phyloP scores from a whole-genome alignment of 2,888 invertebrate genomes.

The Enoplolaimus lenunculus region DNA sequence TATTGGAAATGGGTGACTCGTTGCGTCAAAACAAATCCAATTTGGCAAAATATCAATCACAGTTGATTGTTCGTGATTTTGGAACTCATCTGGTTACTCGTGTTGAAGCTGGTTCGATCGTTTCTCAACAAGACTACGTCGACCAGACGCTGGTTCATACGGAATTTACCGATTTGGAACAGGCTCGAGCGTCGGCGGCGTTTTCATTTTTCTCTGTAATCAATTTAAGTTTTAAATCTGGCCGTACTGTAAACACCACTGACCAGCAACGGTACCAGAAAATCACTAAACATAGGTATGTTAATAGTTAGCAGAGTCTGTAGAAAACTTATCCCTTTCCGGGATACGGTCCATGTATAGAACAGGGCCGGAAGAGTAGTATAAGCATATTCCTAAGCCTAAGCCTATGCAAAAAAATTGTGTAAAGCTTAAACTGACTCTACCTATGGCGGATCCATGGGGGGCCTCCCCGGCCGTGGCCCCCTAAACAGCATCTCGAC shows the following conservation, averaged over 20 bases:
- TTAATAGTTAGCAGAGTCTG: too few relatives aligned
- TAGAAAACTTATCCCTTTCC: too few relatives aligned
- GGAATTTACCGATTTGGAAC: not conserved
- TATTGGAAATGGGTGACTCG: not conserved
- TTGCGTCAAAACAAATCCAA: not conserved
- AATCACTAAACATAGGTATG: slow-evolving; percentile 4
- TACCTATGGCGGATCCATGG: too few relatives aligned
- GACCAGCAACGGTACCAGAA: not conserved
- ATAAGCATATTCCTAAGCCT: too few relatives aligned
- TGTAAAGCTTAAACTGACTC: too few relatives aligned
- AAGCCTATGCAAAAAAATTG: too few relatives aligned
- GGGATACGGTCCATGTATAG: too few relatives aligned
- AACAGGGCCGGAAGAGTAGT: too few relatives aligned
- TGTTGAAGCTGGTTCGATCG: not conserved
- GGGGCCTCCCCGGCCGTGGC: too few relatives aligned
- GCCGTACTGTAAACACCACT: not conserved
- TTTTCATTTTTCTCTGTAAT: not conserved
- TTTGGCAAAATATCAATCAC: not conserved
- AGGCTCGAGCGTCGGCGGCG: not conserved
- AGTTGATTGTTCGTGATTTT: slow-evolving; percentile 12
- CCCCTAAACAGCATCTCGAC: too few relatives aligned
- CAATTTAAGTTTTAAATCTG: not conserved
- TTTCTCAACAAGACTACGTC: slow-evolving; percentile 8
- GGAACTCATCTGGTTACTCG: slow-evolving; percentile 12
- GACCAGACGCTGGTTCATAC: not conserved